Base-by-base conservation (phyloP, 2,113 vertebrate genomes). In the Etheostoma cragini region DNA sequence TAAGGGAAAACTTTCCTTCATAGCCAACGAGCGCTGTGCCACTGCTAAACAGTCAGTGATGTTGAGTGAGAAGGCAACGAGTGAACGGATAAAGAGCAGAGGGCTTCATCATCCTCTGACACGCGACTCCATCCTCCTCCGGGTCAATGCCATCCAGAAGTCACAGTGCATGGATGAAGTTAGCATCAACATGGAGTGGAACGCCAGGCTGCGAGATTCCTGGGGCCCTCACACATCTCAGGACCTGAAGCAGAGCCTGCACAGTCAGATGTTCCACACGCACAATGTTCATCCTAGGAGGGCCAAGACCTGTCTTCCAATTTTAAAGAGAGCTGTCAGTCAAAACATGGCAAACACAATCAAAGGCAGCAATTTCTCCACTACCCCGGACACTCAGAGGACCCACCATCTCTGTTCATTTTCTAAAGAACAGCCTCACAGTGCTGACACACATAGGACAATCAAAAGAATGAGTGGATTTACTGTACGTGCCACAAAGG, bases 91-190 rank as follows among this genome's bases (percentile, higher is more conserved):
- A 30, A 94, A 84, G 81, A 94, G 74, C 72, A 91, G 85, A 61
- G 82, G 71, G 0, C 78, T 78, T 1, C 70, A 90, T 21, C 79
- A 56, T 1, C 77, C 88, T 0, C 57, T 89, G 72, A 91, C 91
- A 0, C 78, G 86, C 0, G 86, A 95, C 57, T 90, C 64, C 78
- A 72, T 96, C 45, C 91, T 96, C 1, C 80, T 97, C n/a, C 94
- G 87, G 0, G 26, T 96, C n/a, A 84, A 82, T 1, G 66, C 69
- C 1, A 68, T 95, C 56, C 94, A 96, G 71, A 89, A 80, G 6
- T 24, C 71, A 19, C 78, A 64, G 49, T 56, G 49, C 62, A 38
- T 8, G 0, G 91, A 91, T 19, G 30, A 57, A 0, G 76, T 47
- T 57, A 78, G 90, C 56, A 74, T 87, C 67, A 93, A 94, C 8